A percentile compares a stretch with the other conserved stretches of the same genome.
These are phyloP conservation scores for Microctonus hyperodae DNA, from an alignment of 2,888 invertebrate species.

Conservation along the genomic window DNA sequence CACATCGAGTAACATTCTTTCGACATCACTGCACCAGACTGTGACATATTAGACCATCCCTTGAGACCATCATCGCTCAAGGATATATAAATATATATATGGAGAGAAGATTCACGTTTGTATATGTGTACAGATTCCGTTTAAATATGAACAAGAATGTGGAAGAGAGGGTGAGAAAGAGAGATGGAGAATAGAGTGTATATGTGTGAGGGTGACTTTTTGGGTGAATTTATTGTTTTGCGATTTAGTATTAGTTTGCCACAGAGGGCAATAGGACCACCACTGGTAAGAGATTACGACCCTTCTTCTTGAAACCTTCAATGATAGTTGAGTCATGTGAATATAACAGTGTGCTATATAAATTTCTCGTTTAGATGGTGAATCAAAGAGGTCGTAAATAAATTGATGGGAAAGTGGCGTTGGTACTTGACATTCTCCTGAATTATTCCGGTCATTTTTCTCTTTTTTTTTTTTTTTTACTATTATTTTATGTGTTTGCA, in stretches of 20 bases:
- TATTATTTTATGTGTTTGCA: not conserved
- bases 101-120: not conserved
- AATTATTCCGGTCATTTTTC: constrained; percentile 5
- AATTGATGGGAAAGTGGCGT: constrained; percentile 26
- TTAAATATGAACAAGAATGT: not conserved
- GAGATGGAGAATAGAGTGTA: constrained; percentile 51
- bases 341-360: constrained; percentile 25
- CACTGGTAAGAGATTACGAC: constrained; percentile 32
- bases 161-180: constrained; percentile 16
- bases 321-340: not conserved
- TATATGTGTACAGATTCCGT: constrained; percentile 40
- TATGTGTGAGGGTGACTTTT: constrained; percentile 26
- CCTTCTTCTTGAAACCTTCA: constrained; percentile 8
- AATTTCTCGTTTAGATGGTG: constrained; percentile 29
- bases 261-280: constrained; percentile 46
- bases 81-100: constrained; percentile 19
- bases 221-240: constrained; percentile 60
- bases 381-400: constrained; percentile 36
- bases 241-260: constrained; percentile 51
- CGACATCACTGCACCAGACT: constrained; percentile 61
- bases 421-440: constrained; percentile 5
- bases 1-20: constrained; percentile 22
- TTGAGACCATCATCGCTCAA: constrained; percentile 53
- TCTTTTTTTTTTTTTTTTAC: not conserved
- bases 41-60: constrained; percentile 63